Conservation (phyloP, 2,888 invertebrate species). For the Stenodema calcarata region DNA sequence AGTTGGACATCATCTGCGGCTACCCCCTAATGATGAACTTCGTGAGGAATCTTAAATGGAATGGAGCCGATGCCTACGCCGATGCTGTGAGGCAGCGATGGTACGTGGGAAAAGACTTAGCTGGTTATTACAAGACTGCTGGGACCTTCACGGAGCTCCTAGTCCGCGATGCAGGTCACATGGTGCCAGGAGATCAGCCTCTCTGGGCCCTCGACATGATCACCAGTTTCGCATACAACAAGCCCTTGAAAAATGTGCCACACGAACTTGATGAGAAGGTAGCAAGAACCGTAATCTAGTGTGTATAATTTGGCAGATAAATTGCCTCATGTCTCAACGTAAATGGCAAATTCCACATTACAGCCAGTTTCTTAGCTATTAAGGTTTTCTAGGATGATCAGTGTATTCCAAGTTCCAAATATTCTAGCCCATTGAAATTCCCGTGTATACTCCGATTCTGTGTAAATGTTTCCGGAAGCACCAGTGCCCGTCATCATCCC, state of each 20-base stretch:
- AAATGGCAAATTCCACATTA: too few relatives aligned
- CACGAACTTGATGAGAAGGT: not conserved
- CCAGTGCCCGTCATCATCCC: too few relatives aligned
- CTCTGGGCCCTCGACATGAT: conserved; percentile 78
- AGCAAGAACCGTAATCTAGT: too few relatives aligned
- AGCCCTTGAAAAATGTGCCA: conserved; percentile 60
- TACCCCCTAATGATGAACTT: conserved; percentile 85
- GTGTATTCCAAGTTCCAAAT: too few relatives aligned
- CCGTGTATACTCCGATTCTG: too few relatives aligned
- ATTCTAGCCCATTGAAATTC: too few relatives aligned
- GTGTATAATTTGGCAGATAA: too few relatives aligned
- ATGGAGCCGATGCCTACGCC: conserved; percentile 70
- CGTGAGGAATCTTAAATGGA: conserved; percentile 74
- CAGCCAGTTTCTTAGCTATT: too few relatives aligned
- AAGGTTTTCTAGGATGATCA: too few relatives aligned
- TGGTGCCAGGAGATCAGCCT: conserved; percentile 82
- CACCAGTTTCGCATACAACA: conserved; percentile 69
- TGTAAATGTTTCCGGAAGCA: too few relatives aligned
- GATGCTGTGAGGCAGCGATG: conserved; percentile 72
- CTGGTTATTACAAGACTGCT: conserved; percentile 77
- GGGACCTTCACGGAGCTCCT: conserved; percentile 76
- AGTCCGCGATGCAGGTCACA: conserved; percentile 81
- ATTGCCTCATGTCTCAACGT: too few relatives aligned
- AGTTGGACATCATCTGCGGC: conserved; percentile 88
- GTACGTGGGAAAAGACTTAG: conserved; percentile 70